These are phyloP conservation scores for Zosterops hypoxanthus DNA, from an alignment of 2,113 vertebrate species.

Conservation along the genomic window DNA sequence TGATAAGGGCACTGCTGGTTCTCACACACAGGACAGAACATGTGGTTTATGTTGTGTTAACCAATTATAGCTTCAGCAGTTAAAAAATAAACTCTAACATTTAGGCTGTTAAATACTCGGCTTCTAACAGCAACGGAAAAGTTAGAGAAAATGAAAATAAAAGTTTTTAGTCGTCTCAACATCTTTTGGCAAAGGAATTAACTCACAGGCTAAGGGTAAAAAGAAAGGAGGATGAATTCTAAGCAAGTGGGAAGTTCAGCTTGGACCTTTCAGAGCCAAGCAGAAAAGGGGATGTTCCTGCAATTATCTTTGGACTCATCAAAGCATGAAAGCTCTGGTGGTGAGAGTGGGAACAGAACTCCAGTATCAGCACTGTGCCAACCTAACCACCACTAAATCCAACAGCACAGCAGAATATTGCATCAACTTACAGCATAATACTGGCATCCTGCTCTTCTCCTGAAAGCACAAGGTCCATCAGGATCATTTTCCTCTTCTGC, in stretches of 20 bases:
- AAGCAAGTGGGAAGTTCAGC: not conserved
- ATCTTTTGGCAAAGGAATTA: not conserved
- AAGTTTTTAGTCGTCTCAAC: not conserved
- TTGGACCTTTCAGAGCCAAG: not conserved
- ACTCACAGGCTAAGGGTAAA: not conserved
- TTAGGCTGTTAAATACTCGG: not conserved
- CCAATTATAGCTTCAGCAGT: not conserved
- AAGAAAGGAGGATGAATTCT: not conserved
- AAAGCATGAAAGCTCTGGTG: not conserved
- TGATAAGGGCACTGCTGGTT: not conserved
- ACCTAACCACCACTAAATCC: not conserved
- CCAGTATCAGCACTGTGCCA: accelerated
- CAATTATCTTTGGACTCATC: not conserved
- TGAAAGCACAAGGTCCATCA: conserved; percentile 89
- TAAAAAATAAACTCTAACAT: not conserved
- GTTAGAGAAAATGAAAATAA: not conserved
- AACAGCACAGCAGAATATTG: not conserved
- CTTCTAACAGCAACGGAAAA: not conserved
- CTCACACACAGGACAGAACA: not conserved
- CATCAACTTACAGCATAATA: conserved; percentile 85
- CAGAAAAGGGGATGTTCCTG: not conserved
- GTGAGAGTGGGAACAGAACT: not conserved
- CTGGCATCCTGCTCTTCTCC: conserved; percentile 89
- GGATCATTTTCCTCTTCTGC: conserved; percentile 90
- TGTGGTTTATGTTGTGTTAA: not conserved